Evolutionary conservation across 2,113 vertebrate species (phyloP), one percentile per base, ranked within the genome.

Genomic region (Macaca mulatta): DNA sequence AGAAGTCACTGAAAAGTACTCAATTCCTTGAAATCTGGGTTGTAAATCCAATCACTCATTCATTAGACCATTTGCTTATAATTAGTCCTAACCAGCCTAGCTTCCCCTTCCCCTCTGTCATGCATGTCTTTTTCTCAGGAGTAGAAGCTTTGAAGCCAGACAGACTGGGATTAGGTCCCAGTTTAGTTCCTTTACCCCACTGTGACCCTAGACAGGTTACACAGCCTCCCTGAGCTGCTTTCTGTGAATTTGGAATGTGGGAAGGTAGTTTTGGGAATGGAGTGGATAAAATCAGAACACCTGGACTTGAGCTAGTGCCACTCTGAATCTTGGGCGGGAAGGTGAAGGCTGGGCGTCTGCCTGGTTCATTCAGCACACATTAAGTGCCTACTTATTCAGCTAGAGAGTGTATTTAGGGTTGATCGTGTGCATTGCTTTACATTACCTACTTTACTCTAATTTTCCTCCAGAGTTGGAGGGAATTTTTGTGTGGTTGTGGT

Each of bases 241-340:
- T 86, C 78, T 95, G 32, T 83, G 38, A 77, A 32, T 57, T 55
- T 64, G 92, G 40, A 90, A 74, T 16, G 40, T 4, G 10, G 23
- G 61, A 93, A 93, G 52, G 35, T 70, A n/a, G 30, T 69, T 94
- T 80, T 59, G 78, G 38, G 50, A 97, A 43, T 25, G 72, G 90
- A 84, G 67, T 82, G 90, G 32, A 1, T 82, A 22, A 25, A 27
- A 25, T 89, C n/a, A 59, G 55, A 95, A 38, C 75, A 38, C 10
- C 20, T 23, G 61, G 67, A 67, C 23, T 55, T 52, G 30, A 50
- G 64, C 32, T 64, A n/a, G 72, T 25, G 6, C 8, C 6, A 17
- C 13, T 84, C 72, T 10, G 83, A 38, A 22, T 74, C 57, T 27
- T 16, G 35, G 50, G 88, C 50, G 69, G 69, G 1, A 43, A 23